Percentiles rank a stretch among this genome's conserved stretches.
These are phyloP conservation scores for Napeogenes sylphis DNA, from an alignment of 2,888 invertebrate genomes.

Conservation along the genomic window DNA sequence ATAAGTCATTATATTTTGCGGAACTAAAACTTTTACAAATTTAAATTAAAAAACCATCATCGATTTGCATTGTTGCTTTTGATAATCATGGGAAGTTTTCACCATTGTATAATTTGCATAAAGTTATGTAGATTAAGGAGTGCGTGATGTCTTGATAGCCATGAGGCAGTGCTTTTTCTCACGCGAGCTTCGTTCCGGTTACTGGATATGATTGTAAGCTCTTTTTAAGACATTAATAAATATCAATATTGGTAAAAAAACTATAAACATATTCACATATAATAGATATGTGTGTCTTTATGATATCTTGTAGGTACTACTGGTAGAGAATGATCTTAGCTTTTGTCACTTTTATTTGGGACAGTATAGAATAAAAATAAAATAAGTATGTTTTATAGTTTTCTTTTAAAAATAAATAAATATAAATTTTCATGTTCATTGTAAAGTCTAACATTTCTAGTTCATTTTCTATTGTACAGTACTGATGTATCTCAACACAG, in stretches of 20 bases:
- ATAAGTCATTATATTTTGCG: background rate
- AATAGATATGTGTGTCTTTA: too few relatives aligned
- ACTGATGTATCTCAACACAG: too few relatives aligned
- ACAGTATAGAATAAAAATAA: too few relatives aligned
- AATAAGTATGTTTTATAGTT: too few relatives aligned
- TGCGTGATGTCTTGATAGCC: constrained; percentile 48
- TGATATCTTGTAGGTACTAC: too few relatives aligned
- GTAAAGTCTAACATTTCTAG: constrained; percentile 1
- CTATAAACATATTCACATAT: background rate
- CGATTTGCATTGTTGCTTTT: constrained; percentile 18
- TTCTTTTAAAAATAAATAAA: too few relatives aligned
- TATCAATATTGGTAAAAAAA: background rate
- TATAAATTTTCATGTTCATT: background rate
- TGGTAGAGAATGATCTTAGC: background rate
- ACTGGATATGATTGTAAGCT: constrained; percentile 7
- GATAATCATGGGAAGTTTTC: constrained; percentile 38
- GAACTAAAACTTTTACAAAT: background rate
- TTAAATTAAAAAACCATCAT: constrained; percentile 14
- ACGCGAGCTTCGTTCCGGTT: constrained; percentile 39
- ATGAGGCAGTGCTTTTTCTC: constrained; percentile 47
- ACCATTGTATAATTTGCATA: constrained; percentile 41
- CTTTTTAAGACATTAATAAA: background rate
- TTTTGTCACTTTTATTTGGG: background rate
- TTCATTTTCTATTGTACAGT: background rate
- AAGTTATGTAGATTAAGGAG: constrained; percentile 46